Base-by-base conservation (phyloP, 2,113 vertebrate genomes). In the Mormyrus lacerda region DNA sequence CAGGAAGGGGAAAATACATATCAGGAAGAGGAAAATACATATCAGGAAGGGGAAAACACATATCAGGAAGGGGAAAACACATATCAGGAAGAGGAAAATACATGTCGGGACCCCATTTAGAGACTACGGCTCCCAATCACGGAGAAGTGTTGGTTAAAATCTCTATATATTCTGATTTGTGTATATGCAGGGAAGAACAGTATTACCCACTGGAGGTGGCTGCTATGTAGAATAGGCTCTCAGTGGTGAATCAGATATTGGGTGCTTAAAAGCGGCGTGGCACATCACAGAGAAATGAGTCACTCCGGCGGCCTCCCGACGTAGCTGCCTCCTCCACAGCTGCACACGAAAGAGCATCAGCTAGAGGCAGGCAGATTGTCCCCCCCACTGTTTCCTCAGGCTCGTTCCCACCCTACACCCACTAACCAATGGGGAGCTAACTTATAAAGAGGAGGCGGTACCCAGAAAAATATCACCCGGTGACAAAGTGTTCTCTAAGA, bases 171-270 rank as follows among this genome's bases (percentile, higher is more conserved):
- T 84, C 42, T 27, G 39, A 47, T 24, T 84, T 24, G 44, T 84
- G 82, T 47, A 24, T 84, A 8, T 84, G 44, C 44, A 8, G 24
- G 39, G 24, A 84, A n/a, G 45, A 84, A 10, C 9, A 24, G 44
- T 27, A 2, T 69, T 27, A n/a, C 58, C 13, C 45, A 27, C 48
- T 53, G 83, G 86, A 69, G 39, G 69, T 79, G 61, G 79, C 69
- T 65, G 65, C 90, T 83, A 50, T 87, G 86, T 89, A 89, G 82
- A 79, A 88, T 84, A 86, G 58, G 73, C 88, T 13, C 44, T 88
- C 76, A 61, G 47, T 50, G 82, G 88, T 90, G 87, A 90, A 47
- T 90, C 90, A 87, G 87, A 82, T 50, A 42, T 13, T 2, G 35
- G 69, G 19, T 86, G 50, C 69, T n/a, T 24, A n/a, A 31, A 86